Evolutionary conservation across 2,797 vertebrate species (phyloP).

Genomic region (Rachycentron canadum): DNA sequence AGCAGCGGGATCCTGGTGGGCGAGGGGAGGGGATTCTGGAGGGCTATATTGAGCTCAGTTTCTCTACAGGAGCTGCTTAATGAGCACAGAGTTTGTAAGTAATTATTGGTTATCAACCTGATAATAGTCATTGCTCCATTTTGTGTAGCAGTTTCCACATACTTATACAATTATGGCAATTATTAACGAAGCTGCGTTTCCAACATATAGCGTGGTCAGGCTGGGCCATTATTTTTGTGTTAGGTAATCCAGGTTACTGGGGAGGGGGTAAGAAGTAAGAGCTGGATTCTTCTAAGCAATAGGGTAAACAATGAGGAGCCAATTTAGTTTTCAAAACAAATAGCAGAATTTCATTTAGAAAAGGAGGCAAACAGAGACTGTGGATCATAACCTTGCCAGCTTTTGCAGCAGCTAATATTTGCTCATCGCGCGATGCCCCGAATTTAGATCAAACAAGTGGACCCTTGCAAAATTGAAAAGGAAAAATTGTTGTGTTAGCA

Average conservation of each 20-base stretch:
- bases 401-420: conserved; percentile 21
- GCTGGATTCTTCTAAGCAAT: conserved; percentile 1
- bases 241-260: conserved; percentile 35
- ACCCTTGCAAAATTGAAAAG: not conserved
- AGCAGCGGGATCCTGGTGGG: conserved; percentile 62
- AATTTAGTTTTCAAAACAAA: conserved; percentile 54
- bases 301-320: conserved; percentile 40
- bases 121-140: conserved; percentile 84
- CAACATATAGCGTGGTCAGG: conserved; percentile 36
- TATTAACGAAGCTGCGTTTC: conserved; percentile 62
- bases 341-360: conserved; percentile 18
- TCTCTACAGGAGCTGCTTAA: conserved; percentile 81
- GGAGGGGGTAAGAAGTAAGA: not conserved
- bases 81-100: conserved; percentile 81
- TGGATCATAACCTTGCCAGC: not conserved
- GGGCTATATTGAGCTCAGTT: conserved; percentile 74
- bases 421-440: not conserved
- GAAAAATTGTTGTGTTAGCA: conserved; percentile 15
- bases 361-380: not conserved
- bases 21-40: conserved; percentile 70
- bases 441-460: conserved; percentile 16
- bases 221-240: conserved; percentile 28
- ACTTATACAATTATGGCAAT: conserved; percentile 83
- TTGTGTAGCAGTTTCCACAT: conserved; percentile 75
- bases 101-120: conserved; percentile 87